Conservation (phyloP, 2,113 vertebrate species). For the Mormoops blainvillei region DNA sequence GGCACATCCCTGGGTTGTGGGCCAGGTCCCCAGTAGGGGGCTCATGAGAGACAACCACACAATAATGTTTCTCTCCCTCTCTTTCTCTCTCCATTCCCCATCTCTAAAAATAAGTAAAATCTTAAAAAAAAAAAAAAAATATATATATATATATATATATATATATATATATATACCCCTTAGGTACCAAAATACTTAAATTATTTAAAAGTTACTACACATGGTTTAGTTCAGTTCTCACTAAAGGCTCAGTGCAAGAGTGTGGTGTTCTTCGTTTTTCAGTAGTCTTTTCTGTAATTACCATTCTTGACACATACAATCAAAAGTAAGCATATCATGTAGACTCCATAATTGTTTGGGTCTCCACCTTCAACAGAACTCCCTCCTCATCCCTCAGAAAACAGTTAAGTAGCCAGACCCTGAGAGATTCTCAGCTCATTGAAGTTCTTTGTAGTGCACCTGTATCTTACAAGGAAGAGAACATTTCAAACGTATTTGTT, state of each 20-base stretch:
- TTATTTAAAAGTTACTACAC: too few relatives aligned
- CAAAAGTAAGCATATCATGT: background rate
- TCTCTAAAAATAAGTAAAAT: too few relatives aligned
- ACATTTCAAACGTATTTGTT: background rate
- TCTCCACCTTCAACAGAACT: background rate
- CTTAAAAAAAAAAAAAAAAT: too few relatives aligned
- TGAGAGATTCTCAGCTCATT: rapidly evolving
- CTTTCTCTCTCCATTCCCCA: too few relatives aligned
- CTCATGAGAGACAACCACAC: too few relatives aligned
- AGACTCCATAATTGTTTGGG: background rate
- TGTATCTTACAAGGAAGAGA: background rate
- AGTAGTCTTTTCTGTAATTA: background rate
- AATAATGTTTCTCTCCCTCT: too few relatives aligned
- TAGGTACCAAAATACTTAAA: too few relatives aligned
- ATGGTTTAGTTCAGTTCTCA: background rate
- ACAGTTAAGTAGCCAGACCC: background rate
- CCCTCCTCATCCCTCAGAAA: background rate
- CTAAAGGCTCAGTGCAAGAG: rapidly evolving
- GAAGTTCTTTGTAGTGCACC: rapidly evolving
- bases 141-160: too few relatives aligned
- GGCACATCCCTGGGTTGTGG: too few relatives aligned
- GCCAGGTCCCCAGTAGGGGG: too few relatives aligned
- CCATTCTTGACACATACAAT: background rate
- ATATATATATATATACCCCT: too few relatives aligned
- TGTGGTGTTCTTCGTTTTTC: background rate